These are phyloP conservation scores for Lacanobia wlatinum DNA, from an alignment of 2,888 invertebrate species.

Conservation along the genomic window DNA sequence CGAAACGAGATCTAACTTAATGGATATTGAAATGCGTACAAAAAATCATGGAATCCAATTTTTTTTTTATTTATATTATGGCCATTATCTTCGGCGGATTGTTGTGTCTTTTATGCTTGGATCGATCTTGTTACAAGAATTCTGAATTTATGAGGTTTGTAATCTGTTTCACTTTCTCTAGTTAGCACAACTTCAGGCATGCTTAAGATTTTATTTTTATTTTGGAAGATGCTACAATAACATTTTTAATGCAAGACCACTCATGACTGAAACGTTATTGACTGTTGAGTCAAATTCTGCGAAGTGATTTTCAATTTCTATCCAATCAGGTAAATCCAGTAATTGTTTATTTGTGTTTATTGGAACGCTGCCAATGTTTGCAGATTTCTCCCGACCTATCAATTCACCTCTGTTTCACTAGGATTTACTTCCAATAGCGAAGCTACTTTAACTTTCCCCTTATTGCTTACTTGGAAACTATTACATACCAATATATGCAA, in stretches of 20 bases:
- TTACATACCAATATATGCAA: constrained; percentile 32
- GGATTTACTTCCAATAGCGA: constrained; percentile 26
- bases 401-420: constrained; percentile 36
- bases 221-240: neutral
- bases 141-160: constrained; percentile 29
- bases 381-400: constrained; percentile 50
- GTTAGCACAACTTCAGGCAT: neutral
- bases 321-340: constrained; percentile 9
- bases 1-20: constrained; percentile 52
- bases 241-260: neutral
- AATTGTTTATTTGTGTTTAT: constrained; percentile 31
- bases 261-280: neutral
- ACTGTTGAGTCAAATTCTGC: neutral
- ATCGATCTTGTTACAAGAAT: constrained; percentile 32
- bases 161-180: constrained; percentile 41
- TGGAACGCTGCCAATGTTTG: constrained; percentile 43
- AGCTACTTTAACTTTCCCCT: constrained; percentile 53
- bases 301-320: neutral
- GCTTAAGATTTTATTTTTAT: neutral
- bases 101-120: constrained; percentile 40
- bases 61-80: constrained; percentile 49
- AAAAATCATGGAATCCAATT: constrained; percentile 43
- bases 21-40: constrained; percentile 56
- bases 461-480: constrained; percentile 29
- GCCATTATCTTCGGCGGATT: constrained; percentile 51